These are phyloP conservation scores for Orestias chungarensis DNA, from an alignment of 2,797 vertebrate genomes.

Conservation along the genomic window DNA sequence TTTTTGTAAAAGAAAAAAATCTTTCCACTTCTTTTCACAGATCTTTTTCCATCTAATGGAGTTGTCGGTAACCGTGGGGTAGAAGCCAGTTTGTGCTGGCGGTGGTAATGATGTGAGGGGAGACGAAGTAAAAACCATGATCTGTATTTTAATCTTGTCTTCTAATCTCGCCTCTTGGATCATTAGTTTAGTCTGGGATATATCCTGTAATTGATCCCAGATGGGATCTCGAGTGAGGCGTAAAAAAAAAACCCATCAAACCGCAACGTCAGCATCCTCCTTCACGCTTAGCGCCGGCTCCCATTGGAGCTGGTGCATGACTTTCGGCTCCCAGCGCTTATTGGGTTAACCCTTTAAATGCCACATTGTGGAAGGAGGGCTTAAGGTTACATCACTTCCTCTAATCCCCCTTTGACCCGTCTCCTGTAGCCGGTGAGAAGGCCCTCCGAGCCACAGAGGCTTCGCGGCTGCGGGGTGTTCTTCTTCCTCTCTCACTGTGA, in stretches of 20 bases:
- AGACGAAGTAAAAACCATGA: constrained; percentile 5
- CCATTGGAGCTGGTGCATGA: constrained; percentile 18
- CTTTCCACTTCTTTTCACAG: not conserved
- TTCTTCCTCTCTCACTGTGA: constrained; percentile 17
- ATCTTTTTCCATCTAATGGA: not conserved
- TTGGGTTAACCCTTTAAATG: constrained; percentile 64
- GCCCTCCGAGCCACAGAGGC: constrained; percentile 34
- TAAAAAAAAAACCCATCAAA: constrained; percentile 42
- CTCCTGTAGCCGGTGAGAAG: constrained; percentile 21
- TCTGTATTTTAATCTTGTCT: constrained; percentile 47
- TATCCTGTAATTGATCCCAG: constrained; percentile 80
- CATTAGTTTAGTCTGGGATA: constrained; percentile 70
- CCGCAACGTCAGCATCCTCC: constrained; percentile 73
- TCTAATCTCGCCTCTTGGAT: constrained; percentile 46
- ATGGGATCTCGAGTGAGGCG: constrained; percentile 63
- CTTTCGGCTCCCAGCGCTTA: constrained; percentile 11
- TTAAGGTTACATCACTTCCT: constrained; percentile 70
- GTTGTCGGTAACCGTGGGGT: not conserved
- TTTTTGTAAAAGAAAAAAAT: not conserved
- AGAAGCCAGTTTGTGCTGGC: not conserved
- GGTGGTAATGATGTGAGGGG: no score
- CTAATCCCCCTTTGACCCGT: constrained; percentile 59
- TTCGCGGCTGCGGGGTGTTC: constrained; percentile 10
- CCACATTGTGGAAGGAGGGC: constrained; percentile 30
- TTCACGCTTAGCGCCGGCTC: constrained; percentile 14